Percentiles rank a stretch among this genome's conserved stretches.
Conservation (phyloP, 2,797 vertebrate species). For the Lagodon rhomboides region DNA sequence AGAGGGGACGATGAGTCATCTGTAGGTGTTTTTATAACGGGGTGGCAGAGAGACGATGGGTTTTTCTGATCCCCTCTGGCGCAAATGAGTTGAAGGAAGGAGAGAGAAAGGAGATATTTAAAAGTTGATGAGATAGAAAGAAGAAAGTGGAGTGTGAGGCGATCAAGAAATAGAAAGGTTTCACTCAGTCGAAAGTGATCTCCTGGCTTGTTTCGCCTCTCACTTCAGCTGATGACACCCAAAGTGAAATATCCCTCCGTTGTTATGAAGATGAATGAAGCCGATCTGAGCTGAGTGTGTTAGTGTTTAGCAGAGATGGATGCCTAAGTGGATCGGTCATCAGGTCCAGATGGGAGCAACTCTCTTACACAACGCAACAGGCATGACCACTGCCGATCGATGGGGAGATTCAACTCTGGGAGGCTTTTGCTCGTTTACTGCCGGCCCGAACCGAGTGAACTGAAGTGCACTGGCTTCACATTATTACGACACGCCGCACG, state of each 20-base stretch:
- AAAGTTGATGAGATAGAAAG: constrained; percentile 13
- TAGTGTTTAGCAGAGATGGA: constrained; percentile 60
- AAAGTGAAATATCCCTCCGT: constrained; percentile 51
- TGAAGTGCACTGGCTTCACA: constrained; percentile 22
- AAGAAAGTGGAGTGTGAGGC: constrained; percentile 15
- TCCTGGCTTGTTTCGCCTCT: constrained; percentile 40
- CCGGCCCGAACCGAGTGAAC: constrained; percentile 37
- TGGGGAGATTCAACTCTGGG: constrained; percentile 31
- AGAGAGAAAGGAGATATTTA: background rate
- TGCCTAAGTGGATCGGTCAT: constrained; percentile 70
- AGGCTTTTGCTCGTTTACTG: constrained; percentile 31
- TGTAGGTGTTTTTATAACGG: constrained; percentile 51
- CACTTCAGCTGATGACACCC: constrained; percentile 52
- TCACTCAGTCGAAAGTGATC: constrained; percentile 9
- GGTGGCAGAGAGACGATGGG: constrained; percentile 4
- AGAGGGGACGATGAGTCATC: constrained; percentile 62
- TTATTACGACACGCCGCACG: constrained; percentile 29
- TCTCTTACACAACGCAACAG: constrained; percentile 61
- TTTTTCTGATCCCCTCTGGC: constrained; percentile 28
- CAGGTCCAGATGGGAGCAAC: constrained; percentile 66
- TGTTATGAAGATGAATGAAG: constrained; percentile 54
- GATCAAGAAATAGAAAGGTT: constrained; percentile 31
- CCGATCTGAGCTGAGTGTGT: constrained; percentile 44
- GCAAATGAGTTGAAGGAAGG: constrained; percentile 5
- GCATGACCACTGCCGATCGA: constrained; percentile 42